These are phyloP conservation scores for Marronus borbonicus DNA, from an alignment of 2,888 invertebrate species.

Conservation along the genomic window DNA sequence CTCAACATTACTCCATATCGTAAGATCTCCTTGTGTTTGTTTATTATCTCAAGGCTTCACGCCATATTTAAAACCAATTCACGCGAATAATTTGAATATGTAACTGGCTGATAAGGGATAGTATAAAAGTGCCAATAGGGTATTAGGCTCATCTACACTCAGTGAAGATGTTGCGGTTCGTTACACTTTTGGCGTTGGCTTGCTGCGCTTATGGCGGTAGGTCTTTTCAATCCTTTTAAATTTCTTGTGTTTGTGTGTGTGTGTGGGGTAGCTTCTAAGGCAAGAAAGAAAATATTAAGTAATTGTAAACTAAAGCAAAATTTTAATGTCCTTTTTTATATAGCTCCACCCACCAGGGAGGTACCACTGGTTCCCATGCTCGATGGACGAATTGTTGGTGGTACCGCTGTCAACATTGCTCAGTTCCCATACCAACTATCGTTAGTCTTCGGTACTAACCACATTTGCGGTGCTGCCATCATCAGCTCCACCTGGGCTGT, in stretches of 20 bases:
- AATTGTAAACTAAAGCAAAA: too few relatives aligned
- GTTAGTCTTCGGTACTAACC: slow-evolving; percentile 51
- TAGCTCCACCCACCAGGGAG: slow-evolving; percentile 20
- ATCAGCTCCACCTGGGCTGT: slow-evolving; percentile 56
- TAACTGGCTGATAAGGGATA: slow-evolving; percentile 8
- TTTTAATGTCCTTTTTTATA: neutral
- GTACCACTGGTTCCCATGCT: slow-evolving; percentile 47
- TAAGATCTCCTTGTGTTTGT: too few relatives aligned
- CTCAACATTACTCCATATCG: too few relatives aligned
- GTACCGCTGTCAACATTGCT: slow-evolving; percentile 59
- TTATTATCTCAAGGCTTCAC: neutral
- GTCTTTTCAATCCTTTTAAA: neutral
- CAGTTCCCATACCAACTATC: slow-evolving; percentile 63
- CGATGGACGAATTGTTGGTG: slow-evolving; percentile 63
- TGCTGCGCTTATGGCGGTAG: slow-evolving; percentile 37
- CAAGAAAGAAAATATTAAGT: too few relatives aligned
- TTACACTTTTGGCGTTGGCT: slow-evolving; percentile 19
- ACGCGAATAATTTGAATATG: slow-evolving; percentile 1
- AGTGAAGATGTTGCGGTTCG: slow-evolving; percentile 38
- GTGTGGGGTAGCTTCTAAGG: too few relatives aligned
- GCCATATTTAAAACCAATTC: neutral
- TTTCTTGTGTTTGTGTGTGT: neutral
- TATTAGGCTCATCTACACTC: neutral
- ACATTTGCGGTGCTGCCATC: slow-evolving; percentile 58
- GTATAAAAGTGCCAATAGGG: neutral